These are phyloP conservation scores for Excalfactoria chinensis DNA, from an alignment of 2,113 vertebrate genomes.

Conservation along the genomic window DNA sequence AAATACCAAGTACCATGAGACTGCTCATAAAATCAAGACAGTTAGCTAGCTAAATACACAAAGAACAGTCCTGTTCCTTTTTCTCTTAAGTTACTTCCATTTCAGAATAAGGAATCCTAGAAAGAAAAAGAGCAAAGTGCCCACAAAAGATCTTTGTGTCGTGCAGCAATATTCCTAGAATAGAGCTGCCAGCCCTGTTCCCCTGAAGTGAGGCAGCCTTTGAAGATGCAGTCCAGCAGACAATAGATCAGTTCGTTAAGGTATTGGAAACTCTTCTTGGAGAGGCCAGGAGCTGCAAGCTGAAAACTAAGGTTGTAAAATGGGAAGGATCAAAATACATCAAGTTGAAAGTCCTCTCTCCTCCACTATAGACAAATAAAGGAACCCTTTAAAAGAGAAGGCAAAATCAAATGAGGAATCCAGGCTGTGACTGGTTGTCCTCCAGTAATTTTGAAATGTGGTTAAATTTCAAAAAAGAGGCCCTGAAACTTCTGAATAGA, in stretches of 20 bases:
- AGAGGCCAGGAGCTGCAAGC: constrained; percentile 5
- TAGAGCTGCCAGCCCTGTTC: background rate
- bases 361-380: background rate
- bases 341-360: background rate
- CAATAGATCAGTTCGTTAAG: constrained; percentile 12
- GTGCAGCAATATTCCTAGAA: constrained; percentile 9
- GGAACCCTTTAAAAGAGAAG: background rate
- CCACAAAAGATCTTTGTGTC: constrained; percentile 54
- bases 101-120: constrained; percentile 37
- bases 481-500: constrained; percentile 1
- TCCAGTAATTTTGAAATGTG: constrained; percentile 3
- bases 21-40: constrained; percentile 59
- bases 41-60: constrained; percentile 42
- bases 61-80: constrained; percentile 33
- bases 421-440: background rate
- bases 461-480: background rate
- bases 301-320: constrained; percentile 6
- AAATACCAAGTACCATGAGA: constrained; percentile 33
- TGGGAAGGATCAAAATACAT: constrained; percentile 15
- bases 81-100: constrained; percentile 4
- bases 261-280: constrained; percentile 8
- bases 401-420: background rate
- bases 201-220: background rate
- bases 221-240: constrained; percentile 7
- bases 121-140: constrained; percentile 43